Percentiles rank a stretch among this genome's conserved stretches.
Conservation (phyloP, 2,113 vertebrate species). For the Laticauda colubrina region DNA sequence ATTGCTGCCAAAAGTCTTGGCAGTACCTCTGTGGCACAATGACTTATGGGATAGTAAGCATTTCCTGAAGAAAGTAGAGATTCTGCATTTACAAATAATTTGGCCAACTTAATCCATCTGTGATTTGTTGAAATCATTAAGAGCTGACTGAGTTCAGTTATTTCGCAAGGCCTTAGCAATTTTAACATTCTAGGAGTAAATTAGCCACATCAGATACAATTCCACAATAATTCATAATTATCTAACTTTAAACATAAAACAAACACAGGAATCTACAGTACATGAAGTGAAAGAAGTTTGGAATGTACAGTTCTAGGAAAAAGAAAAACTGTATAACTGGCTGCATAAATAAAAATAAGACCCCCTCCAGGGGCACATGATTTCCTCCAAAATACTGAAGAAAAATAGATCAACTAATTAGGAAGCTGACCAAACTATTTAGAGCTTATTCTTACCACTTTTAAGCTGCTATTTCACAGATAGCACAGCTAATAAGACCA, state of each 20-base stretch:
- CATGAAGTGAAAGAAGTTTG: not conserved
- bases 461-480: not conserved
- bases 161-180: not conserved
- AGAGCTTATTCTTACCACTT: not conserved
- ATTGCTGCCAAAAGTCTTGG: not conserved
- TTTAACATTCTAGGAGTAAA: not conserved
- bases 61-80: not conserved
- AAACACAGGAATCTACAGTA: not conserved
- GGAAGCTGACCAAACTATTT: not conserved
- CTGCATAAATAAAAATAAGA: not conserved
- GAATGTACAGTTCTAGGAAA: not conserved
- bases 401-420: not conserved
- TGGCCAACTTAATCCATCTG: not conserved
- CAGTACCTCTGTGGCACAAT: not conserved
- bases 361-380: not conserved
- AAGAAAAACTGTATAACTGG: not conserved
- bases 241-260: not conserved
- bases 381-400: not conserved
- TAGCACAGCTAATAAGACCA: not conserved
- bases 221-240: not conserved
- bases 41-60: not conserved
- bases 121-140: not conserved
- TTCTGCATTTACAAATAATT: not conserved
- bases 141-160: not conserved
- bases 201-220: not conserved